Evolutionary conservation across 2,888 invertebrate genomes (phyloP).

Genomic region (Aleiodes alternator): DNA sequence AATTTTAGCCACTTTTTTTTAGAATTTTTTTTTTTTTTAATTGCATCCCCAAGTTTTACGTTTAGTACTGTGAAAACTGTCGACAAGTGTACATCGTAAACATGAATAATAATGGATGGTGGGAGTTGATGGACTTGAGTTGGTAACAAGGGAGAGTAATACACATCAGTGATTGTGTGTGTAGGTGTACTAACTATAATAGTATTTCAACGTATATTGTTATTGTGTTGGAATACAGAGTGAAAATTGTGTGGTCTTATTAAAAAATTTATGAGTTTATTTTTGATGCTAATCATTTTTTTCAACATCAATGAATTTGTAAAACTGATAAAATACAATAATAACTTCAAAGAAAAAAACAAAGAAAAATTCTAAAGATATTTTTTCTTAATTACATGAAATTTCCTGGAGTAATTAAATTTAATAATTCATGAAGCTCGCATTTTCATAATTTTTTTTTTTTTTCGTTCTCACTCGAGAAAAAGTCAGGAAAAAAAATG

Average conservation of each 20-base stretch:
- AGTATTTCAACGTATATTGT: conserved; percentile 27
- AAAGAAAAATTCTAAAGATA: neutral
- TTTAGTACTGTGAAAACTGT: conserved; percentile 26
- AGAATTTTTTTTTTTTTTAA: neutral
- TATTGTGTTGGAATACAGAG: conserved; percentile 8
- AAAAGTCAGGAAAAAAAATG: neutral
- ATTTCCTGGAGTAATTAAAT: no score
- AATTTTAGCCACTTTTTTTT: neutral
- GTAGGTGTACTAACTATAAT: conserved; percentile 25
- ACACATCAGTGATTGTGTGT: conserved; percentile 17
- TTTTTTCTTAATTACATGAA: conserved; percentile 1
- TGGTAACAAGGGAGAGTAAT: conserved; percentile 28
- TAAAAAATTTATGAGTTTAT: conserved; percentile 28
- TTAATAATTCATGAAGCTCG: no score
- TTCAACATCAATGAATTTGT: neutral
- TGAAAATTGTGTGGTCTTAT: conserved; percentile 28
- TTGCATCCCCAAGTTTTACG: conserved; percentile 22
- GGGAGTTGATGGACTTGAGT: conserved; percentile 30
- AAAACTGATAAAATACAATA: neutral
- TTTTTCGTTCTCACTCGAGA: no score
- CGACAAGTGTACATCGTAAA: conserved; percentile 34
- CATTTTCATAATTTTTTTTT: no score
- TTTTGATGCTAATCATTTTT: conserved; percentile 1
- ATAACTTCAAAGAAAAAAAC: no score
- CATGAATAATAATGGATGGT: conserved; percentile 35